Percentiles rank a stretch among this genome's conserved stretches.
Evolutionary conservation across 2,888 invertebrate species (phyloP).

Genomic region (Dasysyrphus tricinctus): DNA sequence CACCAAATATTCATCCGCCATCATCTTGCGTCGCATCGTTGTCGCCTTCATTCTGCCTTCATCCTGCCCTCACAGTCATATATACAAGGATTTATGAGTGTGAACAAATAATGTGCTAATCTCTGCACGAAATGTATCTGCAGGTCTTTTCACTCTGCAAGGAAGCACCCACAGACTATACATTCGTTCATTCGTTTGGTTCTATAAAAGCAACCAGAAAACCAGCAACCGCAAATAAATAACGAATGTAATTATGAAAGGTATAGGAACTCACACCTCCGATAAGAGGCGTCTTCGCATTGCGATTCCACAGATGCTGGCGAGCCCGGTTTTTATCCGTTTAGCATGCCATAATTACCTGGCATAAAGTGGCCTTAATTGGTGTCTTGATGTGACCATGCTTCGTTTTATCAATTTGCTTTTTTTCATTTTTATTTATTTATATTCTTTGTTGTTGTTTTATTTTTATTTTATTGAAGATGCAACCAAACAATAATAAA

Average conservation of each 20-base stretch:
- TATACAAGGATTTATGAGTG: slow-evolving; percentile 70
- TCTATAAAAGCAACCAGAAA: slow-evolving; percentile 22
- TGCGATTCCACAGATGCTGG: slow-evolving; percentile 66
- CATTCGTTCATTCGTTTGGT: background rate
- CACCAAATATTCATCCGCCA: slow-evolving; percentile 48
- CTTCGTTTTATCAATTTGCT: slow-evolving; percentile 74
- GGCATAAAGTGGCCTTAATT: slow-evolving; percentile 76
- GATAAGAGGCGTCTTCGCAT: slow-evolving; percentile 69
- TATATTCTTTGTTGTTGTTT: slow-evolving; percentile 1
- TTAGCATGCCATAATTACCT: slow-evolving; percentile 76
- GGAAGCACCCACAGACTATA: slow-evolving; percentile 11
- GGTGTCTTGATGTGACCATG: slow-evolving; percentile 76
- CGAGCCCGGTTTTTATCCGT: slow-evolving; percentile 72
- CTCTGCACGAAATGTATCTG: slow-evolving; percentile 59
- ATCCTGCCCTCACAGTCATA: background rate
- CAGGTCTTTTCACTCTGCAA: background rate
- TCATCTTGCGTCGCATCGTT: background rate
- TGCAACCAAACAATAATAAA: slow-evolving; percentile 24
- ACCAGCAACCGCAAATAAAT: slow-evolving; percentile 65
- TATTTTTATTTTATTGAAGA: background rate
- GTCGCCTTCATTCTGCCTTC: background rate
- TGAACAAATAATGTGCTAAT: slow-evolving; percentile 73
- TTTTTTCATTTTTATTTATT: slow-evolving; percentile 26
- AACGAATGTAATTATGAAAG: slow-evolving; percentile 75
- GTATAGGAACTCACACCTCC: slow-evolving; percentile 74